phyloP scores from a whole-genome alignment of 2,888 invertebrate genomes.

The Fissipunctia ypsillon region DNA sequence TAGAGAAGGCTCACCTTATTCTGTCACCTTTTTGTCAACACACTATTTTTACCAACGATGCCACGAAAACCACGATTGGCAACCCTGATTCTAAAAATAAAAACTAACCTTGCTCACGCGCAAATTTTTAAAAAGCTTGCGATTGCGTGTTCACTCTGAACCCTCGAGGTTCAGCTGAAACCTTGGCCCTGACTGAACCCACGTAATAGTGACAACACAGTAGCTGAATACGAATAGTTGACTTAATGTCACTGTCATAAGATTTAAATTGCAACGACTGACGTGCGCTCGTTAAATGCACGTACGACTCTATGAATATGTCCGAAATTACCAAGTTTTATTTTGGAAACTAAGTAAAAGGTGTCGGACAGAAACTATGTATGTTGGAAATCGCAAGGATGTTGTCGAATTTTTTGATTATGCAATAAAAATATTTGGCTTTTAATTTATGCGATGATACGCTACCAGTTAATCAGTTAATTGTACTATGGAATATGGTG shows the following conservation, averaged over 20 bases:
- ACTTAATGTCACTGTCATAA: neutral
- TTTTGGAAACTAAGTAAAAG: constrained; percentile 13
- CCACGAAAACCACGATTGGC: neutral
- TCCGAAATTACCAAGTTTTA: constrained; percentile 30
- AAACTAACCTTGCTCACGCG: constrained; percentile 26
- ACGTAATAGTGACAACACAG: constrained; percentile 28
- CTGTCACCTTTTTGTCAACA: neutral
- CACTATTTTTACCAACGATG: constrained; percentile 4
- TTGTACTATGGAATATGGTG: neutral
- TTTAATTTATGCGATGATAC: neutral
- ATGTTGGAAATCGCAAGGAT: neutral
- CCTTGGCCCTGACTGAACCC: constrained; percentile 54
- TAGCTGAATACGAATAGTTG: neutral
- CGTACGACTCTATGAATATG: neutral
- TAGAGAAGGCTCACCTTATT: no score
- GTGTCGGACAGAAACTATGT: neutral
- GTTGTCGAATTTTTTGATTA: neutral
- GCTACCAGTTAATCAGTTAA: neutral
- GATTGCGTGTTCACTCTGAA: constrained; percentile 9
- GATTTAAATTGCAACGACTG: constrained; percentile 2
- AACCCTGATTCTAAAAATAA: constrained; percentile 28
- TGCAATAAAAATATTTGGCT: neutral
- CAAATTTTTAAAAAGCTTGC: constrained; percentile 1
- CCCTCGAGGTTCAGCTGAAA: constrained; percentile 17
- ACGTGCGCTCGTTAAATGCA: neutral